Evolutionary conservation across 2,888 invertebrate genomes (phyloP).

Genomic region (Chloroclystis v-ata): DNA sequence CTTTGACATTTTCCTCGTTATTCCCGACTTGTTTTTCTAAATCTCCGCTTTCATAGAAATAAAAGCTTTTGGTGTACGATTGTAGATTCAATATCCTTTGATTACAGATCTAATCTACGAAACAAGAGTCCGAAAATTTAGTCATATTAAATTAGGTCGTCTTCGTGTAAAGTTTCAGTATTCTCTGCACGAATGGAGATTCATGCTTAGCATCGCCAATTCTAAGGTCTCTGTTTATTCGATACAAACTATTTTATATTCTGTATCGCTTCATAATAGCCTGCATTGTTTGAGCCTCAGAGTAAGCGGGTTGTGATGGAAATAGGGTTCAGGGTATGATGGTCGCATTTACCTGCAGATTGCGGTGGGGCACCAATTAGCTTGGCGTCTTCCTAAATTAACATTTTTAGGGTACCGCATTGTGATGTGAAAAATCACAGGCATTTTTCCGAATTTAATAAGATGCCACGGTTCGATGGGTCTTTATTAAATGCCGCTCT

Average conservation of each 20-base stretch:
- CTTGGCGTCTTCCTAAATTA: slow-evolving; percentile 30
- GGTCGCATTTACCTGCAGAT: slow-evolving; percentile 39
- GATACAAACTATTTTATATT: slow-evolving; percentile 3
- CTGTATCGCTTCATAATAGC: slow-evolving; percentile 4
- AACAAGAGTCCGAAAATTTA: neutral
- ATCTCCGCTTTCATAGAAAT: neutral
- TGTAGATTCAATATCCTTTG: slow-evolving; percentile 1
- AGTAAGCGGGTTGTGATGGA: slow-evolving; percentile 7
- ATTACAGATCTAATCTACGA: neutral
- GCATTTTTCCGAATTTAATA: slow-evolving; percentile 5
- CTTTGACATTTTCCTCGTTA: slow-evolving; percentile 18
- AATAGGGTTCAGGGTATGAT: slow-evolving; percentile 27
- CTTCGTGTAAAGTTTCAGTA: neutral
- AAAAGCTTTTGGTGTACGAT: neutral
- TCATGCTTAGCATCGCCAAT: slow-evolving; percentile 4
- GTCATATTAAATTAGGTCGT: neutral
- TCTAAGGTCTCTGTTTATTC: neutral
- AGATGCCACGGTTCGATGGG: neutral
- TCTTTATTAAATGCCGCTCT: slow-evolving; percentile 1
- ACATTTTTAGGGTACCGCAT: slow-evolving; percentile 25
- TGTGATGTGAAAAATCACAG: slow-evolving; percentile 13
- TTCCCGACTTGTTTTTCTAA: slow-evolving; percentile 1
- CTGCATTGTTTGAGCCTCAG: slow-evolving; percentile 8
- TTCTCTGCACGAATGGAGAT: neutral
- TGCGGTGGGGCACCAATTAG: slow-evolving; percentile 42